Evolutionary conservation across 2,113 vertebrate species (phyloP).

Genomic region (Nansenia antarctica): DNA sequence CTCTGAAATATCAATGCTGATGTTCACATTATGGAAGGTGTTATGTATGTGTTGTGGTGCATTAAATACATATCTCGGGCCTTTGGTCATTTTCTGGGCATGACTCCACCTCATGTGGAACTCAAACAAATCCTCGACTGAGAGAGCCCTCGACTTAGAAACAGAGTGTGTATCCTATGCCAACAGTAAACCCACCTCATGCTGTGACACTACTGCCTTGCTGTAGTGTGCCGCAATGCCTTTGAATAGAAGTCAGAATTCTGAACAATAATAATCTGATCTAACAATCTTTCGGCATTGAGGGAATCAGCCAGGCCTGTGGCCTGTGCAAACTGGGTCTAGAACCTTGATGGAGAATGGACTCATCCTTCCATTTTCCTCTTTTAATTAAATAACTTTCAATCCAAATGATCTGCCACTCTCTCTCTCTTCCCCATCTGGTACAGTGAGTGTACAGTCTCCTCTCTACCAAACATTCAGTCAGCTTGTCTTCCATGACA

Average conservation of each 20-base stretch:
- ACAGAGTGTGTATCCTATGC: background rate
- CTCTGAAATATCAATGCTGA: background rate
- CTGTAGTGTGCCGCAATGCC: background rate
- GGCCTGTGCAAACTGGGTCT: background rate
- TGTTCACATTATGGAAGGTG: background rate
- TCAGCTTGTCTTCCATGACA: background rate
- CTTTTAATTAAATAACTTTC: background rate
- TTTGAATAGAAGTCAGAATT: background rate
- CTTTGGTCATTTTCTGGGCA: too few species aligned
- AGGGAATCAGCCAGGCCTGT: background rate
- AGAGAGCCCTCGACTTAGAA: background rate
- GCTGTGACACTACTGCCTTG: too few species aligned
- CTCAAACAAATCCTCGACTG: background rate
- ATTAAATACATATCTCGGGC: background rate
- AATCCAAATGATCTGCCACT: background rate
- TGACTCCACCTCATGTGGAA: background rate
- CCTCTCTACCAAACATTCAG: background rate
- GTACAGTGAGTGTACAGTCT: background rate
- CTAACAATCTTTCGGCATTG: background rate
- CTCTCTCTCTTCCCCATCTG: background rate
- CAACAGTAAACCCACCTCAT: background rate
- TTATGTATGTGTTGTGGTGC: background rate
- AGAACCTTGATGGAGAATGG: background rate
- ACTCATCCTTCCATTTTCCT: background rate
- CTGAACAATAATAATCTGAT: background rate